phyloP scores from a whole-genome alignment of 2,888 invertebrate genomes.

The Euspilapteryx auroguttella region DNA sequence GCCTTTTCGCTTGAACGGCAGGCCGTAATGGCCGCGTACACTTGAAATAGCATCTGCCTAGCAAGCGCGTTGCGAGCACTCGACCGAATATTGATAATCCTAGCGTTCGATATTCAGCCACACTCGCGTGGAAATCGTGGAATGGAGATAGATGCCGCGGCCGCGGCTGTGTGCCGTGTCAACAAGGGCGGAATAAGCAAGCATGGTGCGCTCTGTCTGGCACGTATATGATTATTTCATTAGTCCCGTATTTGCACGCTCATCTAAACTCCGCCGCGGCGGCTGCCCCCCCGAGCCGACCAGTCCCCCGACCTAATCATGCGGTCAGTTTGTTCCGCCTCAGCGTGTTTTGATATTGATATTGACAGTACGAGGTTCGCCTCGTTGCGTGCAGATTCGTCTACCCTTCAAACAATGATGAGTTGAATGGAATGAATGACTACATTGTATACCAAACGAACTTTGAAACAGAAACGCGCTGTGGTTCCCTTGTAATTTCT shows the following conservation, averaged over 20 bases:
- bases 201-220: slow-evolving; percentile 36
- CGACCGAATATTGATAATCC: slow-evolving; percentile 32
- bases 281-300: slow-evolving; percentile 11
- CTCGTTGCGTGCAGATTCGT: slow-evolving; percentile 55
- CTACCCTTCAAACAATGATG: slow-evolving; percentile 60
- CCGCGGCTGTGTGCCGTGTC: no score
- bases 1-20: slow-evolving; percentile 22
- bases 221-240: slow-evolving; percentile 62
- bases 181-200: slow-evolving; percentile 22
- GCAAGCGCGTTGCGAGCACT: slow-evolving; percentile 25
- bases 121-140: no score
- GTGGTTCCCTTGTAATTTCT: no score
- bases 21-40: slow-evolving; percentile 17
- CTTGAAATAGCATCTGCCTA: slow-evolving; percentile 30
- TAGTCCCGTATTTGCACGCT: slow-evolving; percentile 54
- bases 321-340: slow-evolving; percentile 61
- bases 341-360: slow-evolving; percentile 62
- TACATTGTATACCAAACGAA: no score
- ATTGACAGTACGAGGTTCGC: slow-evolving; percentile 49
- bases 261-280: slow-evolving; percentile 44
- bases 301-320: slow-evolving; percentile 40
- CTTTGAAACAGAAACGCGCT: no score
- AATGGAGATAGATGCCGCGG: no score
- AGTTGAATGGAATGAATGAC: no score
- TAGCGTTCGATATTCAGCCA: slow-evolving; percentile 17